Conservation (phyloP, 92 coral and sea anemone species). For the Hydrozoanthus gracilis region DNA sequence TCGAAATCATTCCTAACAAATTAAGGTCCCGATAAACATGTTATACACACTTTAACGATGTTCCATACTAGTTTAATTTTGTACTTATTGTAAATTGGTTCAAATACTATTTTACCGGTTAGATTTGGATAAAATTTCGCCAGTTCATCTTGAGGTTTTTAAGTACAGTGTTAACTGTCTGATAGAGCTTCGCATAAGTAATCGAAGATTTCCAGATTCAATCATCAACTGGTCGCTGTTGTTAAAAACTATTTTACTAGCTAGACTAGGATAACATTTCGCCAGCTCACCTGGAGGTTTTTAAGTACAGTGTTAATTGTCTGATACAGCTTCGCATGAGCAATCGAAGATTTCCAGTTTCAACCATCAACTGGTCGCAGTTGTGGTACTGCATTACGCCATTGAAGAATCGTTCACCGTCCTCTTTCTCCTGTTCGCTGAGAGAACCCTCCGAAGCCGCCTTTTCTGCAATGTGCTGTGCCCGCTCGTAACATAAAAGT, state of each 20-base stretch:
- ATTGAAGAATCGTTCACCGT: constrained; percentile 8
- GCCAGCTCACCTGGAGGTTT: constrained; percentile 30
- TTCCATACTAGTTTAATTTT: too few relatives aligned
- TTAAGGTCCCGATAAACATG: too few relatives aligned
- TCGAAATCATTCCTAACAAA: too few relatives aligned
- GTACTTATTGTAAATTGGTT: too few relatives aligned
- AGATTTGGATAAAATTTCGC: too few relatives aligned
- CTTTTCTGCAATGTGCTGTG: constrained; percentile 22
- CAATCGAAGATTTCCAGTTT: constrained; percentile 3
- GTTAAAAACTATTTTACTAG: not conserved
- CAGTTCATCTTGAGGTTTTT: constrained; percentile 26
- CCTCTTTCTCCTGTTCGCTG: constrained; percentile 4
- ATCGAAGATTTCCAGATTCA: not conserved
- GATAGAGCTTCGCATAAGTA: not conserved
- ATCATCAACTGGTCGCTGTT: constrained; percentile 26
- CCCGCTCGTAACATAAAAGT: constrained; percentile 22
- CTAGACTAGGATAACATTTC: too few relatives aligned
- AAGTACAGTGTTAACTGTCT: not conserved
- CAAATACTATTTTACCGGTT: too few relatives aligned
- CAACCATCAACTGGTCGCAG: constrained; percentile 22
- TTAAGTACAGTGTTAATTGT: not conserved
- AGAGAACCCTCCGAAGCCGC: constrained; percentile 13
- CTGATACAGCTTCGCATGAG: constrained; percentile 5
- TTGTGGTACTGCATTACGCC: constrained; percentile 14
- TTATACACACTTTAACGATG: too few relatives aligned